A percentile compares a stretch with the other conserved stretches of the same genome.
phyloP scores from a whole-genome alignment of 2,888 invertebrate species.

The Tineola bisselliella region DNA sequence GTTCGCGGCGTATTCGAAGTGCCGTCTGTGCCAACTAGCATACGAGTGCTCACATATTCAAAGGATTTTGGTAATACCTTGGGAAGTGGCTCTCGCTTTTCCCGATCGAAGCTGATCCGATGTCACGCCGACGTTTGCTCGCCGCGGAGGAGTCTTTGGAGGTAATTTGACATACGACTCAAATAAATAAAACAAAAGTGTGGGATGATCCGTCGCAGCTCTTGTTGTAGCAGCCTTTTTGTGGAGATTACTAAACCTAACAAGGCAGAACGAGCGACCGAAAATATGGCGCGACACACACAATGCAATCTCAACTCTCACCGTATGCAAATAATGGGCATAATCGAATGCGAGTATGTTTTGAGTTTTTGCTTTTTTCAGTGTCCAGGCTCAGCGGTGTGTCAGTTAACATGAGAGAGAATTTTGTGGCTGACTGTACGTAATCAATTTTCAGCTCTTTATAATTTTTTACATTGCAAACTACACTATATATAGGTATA shows the following conservation, averaged over 20 bases:
- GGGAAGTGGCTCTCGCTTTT: too few species aligned
- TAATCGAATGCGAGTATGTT: neutral
- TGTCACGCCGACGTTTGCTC: neutral
- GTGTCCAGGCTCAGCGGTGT: neutral
- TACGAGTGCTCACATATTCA: too few species aligned
- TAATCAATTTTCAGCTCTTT: neutral
- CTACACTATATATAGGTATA: too few species aligned
- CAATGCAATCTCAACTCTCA: neutral
- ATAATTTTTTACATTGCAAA: neutral
- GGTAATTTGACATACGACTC: neutral
- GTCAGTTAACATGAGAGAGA: neutral
- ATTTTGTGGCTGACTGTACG: neutral
- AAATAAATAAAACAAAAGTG: neutral
- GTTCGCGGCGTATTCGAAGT: too few species aligned
- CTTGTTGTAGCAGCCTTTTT: neutral
- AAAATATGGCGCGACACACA: neutral
- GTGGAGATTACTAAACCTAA: neutral
- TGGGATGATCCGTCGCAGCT: neutral
- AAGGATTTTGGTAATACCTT: too few species aligned
- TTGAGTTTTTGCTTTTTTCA: neutral
- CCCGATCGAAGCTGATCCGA: too few species aligned
- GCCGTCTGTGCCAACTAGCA: too few species aligned
- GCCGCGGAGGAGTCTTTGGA: neutral
- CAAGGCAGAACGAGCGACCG: neutral
- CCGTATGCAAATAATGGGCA: neutral